Conservation (phyloP, 2,797 vertebrate species). For the Silurus aristotelis region DNA sequence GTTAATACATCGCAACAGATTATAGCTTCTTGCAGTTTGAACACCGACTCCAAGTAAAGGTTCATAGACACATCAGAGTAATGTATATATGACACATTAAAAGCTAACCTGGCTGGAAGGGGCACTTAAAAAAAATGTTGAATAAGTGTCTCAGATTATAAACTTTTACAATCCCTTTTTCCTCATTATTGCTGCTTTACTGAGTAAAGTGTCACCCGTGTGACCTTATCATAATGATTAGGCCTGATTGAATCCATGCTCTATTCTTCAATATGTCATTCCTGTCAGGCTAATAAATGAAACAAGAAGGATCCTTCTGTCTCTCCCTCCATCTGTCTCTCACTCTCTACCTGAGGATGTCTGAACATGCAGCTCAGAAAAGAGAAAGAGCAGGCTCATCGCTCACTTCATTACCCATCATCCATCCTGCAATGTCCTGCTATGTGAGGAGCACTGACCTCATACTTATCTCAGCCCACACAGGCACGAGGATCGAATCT, state of each 20-base stretch:
- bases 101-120: background rate
- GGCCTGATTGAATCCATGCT: constrained; percentile 40
- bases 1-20: background rate
- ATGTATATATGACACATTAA: background rate
- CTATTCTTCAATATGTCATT: constrained; percentile 42
- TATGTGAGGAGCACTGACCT: constrained; percentile 35
- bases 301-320: constrained; percentile 46
- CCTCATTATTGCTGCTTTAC: constrained; percentile 31
- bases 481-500: constrained; percentile 48
- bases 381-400: constrained; percentile 54
- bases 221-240: constrained; percentile 42
- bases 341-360: constrained; percentile 38
- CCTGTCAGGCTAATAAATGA: constrained; percentile 52
- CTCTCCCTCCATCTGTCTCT: constrained; percentile 35
- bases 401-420: constrained; percentile 56
- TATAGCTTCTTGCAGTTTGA: background rate
- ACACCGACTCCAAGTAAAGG: background rate
- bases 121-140: background rate
- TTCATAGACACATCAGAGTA: background rate
- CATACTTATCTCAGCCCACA: constrained; percentile 57
- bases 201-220: constrained; percentile 21
- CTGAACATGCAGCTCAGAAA: constrained; percentile 38
- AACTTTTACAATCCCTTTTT: background rate
- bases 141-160: constrained; percentile 1
- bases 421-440: constrained; percentile 35